phyloP scores from a whole-genome alignment of 2,797 vertebrate genomes.

The Lacerta viridis region DNA sequence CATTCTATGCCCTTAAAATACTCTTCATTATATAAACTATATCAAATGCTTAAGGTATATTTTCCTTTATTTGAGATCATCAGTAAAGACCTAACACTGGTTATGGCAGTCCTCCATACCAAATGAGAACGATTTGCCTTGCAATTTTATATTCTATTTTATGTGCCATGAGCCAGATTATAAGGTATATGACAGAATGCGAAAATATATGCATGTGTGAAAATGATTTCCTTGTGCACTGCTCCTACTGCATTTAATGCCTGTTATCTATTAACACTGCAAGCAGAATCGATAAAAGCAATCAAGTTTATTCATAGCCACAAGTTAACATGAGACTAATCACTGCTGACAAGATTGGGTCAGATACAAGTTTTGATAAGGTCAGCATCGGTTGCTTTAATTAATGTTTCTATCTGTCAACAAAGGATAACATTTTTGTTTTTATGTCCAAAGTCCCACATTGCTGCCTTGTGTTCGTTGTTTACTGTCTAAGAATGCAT shows the following conservation, averaged over 20 bases:
- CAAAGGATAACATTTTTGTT: not conserved
- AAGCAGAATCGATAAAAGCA: constrained; percentile 69
- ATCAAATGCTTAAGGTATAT: not conserved
- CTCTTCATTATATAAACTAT: not conserved
- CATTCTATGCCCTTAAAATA: not conserved
- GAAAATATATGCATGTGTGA: constrained; percentile 7
- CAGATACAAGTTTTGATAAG: constrained; percentile 62
- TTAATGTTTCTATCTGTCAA: constrained; percentile 41
- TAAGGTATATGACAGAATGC: not conserved
- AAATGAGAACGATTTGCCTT: not conserved
- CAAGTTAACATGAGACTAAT: constrained; percentile 60
- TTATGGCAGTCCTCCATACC: not conserved
- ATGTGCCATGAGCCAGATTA: not conserved
- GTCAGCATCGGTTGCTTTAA: not conserved
- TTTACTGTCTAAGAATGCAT: not conserved
- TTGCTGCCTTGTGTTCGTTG: not conserved
- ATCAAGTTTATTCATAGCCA: constrained; percentile 48
- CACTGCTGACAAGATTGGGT: constrained; percentile 67
- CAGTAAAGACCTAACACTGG: constrained; percentile 3
- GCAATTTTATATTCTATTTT: constrained; percentile 12
- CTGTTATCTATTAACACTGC: constrained; percentile 50
- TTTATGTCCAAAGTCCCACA: not conserved
- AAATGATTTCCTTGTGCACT: constrained; percentile 53
- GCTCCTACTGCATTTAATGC: not conserved
- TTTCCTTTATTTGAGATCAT: not conserved